Evolutionary conservation across 2,113 vertebrate genomes (phyloP).

Genomic region (Petrocephalus microphthalmus): DNA sequence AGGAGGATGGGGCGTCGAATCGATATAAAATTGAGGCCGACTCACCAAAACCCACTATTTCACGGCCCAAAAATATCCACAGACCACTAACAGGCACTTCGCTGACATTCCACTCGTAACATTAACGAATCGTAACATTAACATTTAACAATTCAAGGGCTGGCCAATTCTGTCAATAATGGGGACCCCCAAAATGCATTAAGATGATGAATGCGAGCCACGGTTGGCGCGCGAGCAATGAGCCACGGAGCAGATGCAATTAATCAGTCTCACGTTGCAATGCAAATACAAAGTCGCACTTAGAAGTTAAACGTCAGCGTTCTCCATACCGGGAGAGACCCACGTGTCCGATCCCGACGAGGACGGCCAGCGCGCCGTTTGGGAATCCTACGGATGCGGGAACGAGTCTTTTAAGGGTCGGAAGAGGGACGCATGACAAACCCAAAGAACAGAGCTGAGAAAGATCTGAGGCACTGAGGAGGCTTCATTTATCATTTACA

Average conservation of each 20-base stretch:
- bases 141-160: conserved; percentile 11
- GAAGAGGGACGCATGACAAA: neutral
- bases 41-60: neutral
- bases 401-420: neutral
- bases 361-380: neutral
- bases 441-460: neutral
- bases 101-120: conserved; percentile 1
- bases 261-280: conserved; percentile 6
- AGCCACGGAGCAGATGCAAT: neutral
- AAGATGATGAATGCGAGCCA: neutral
- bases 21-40: neutral
- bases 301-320: neutral
- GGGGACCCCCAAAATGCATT: neutral
- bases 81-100: neutral
- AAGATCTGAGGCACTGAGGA: neutral
- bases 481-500: neutral
- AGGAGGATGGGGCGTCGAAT: neutral
- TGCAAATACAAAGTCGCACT: neutral
- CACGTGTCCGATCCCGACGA: neutral
- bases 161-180: conserved; percentile 6
- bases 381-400: neutral
- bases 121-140: neutral
- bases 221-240: neutral
- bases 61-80: neutral
- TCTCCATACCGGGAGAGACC: neutral